Evolutionary conservation across 2,888 invertebrate genomes (phyloP).

Genomic region (Trypoxylon attenuatum): DNA sequence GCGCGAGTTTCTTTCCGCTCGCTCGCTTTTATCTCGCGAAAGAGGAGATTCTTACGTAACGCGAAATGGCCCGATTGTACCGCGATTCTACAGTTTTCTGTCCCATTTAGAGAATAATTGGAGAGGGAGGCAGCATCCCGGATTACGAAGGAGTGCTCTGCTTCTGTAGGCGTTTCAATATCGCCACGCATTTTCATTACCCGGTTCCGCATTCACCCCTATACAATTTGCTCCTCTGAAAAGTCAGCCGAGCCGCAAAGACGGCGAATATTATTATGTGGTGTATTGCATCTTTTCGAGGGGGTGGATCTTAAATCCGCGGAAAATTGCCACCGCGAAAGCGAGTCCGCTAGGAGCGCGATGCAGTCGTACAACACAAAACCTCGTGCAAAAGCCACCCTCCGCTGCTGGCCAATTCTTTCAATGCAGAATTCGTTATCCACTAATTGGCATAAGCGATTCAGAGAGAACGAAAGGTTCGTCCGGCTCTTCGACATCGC

Average conservation of each 20-base stretch:
- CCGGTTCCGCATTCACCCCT: slow-evolving; percentile 10
- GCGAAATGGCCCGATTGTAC: neutral
- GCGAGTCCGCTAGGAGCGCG: too few relatives aligned
- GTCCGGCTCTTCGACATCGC: too few relatives aligned
- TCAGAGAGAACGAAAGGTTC: too few relatives aligned
- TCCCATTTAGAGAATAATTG: slow-evolving; percentile 4
- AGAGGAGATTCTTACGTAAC: slow-evolving; percentile 17
- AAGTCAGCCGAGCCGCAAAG: neutral
- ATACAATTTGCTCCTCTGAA: neutral
- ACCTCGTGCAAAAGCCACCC: too few relatives aligned
- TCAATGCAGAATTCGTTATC: too few relatives aligned
- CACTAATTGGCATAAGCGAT: too few relatives aligned
- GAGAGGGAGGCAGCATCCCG: slow-evolving; percentile 1
- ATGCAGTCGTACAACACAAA: too few relatives aligned
- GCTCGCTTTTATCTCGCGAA: neutral
- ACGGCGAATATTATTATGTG: neutral
- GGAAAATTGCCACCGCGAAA: neutral
- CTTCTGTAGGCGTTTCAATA: slow-evolving; percentile 25
- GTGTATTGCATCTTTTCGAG: neutral
- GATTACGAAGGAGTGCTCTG: slow-evolving; percentile 14
- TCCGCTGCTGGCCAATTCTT: too few relatives aligned
- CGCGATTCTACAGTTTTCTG: slow-evolving; percentile 13
- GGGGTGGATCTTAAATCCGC: neutral
- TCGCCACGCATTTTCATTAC: slow-evolving; percentile 30
- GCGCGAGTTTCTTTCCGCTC: neutral